phyloP scores from a whole-genome alignment of 2,797 vertebrate species.

The Carapus acus region DNA sequence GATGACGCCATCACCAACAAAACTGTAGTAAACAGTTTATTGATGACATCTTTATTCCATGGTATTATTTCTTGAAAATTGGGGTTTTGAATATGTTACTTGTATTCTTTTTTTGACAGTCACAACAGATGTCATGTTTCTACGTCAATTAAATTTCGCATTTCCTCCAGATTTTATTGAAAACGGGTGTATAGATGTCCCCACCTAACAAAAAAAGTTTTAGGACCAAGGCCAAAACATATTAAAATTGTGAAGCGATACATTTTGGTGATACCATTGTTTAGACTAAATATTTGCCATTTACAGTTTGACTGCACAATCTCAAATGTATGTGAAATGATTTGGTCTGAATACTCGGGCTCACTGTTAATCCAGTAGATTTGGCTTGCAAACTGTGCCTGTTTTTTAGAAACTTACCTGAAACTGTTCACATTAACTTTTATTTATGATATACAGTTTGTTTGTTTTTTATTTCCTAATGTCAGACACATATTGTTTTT shows the following conservation, averaged over 20 bases:
- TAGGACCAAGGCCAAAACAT: constrained; percentile 59
- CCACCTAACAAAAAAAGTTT: constrained; percentile 45
- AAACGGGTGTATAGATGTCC: constrained; percentile 63
- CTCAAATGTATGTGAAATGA: constrained; percentile 64
- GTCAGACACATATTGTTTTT: constrained; percentile 85
- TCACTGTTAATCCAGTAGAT: constrained; percentile 66
- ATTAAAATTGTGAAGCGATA: constrained; percentile 64
- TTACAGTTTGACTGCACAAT: constrained; percentile 57
- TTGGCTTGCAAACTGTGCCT: constrained; percentile 66
- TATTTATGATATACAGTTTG: constrained; percentile 78
- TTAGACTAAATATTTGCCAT: constrained; percentile 62
- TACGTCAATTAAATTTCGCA: constrained; percentile 76
- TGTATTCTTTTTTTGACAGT: constrained; percentile 59
- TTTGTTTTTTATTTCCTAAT: constrained; percentile 74
- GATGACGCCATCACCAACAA: constrained; percentile 62
- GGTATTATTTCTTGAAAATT: constrained; percentile 71
- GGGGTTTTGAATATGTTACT: constrained; percentile 70
- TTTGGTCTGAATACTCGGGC: constrained; percentile 68
- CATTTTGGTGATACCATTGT: constrained; percentile 65
- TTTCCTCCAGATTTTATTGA: constrained; percentile 62
- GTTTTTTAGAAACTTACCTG: constrained; percentile 64
- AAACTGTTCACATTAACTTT: constrained; percentile 64
- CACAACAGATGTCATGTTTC: constrained; percentile 61
- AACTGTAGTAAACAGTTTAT: constrained; percentile 58
- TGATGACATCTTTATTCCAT: constrained; percentile 76